These are phyloP conservation scores for Penaeus chinensis DNA, from an alignment of 1,140 invertebrate species.

Conservation along the genomic window DNA sequence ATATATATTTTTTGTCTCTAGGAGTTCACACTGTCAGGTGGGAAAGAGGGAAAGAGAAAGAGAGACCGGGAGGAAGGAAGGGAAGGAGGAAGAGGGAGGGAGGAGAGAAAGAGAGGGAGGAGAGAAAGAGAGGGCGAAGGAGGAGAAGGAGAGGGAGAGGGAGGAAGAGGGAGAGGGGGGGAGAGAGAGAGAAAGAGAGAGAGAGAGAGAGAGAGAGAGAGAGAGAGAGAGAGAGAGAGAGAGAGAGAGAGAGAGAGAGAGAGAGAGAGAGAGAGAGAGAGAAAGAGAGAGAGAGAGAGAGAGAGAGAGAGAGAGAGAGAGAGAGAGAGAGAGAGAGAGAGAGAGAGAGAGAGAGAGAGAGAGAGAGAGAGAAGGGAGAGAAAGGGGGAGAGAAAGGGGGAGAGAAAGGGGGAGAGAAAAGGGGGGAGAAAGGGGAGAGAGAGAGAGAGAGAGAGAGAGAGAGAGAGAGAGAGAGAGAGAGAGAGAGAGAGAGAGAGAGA, in stretches of 20 bases:
- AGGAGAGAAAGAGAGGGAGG: background rate
- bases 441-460: background rate
- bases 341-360: background rate
- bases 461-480: background rate
- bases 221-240: background rate
- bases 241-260: background rate
- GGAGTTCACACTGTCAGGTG: background rate
- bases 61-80: background rate
- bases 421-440: background rate
- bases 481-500: background rate
- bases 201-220: background rate
- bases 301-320: no score
- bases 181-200: no score
- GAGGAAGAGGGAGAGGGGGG: background rate
- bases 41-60: background rate
- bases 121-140: background rate
- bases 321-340: background rate
- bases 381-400: background rate
- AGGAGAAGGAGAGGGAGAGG: no score
- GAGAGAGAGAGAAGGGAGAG: background rate
- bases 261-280: no score
- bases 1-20: no score
- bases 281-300: no score
- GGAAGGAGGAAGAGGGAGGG: background rate
- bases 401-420: background rate